Percentiles rank a stretch among this genome's conserved stretches.
These are phyloP conservation scores for Gisinianus flammeolus DNA, from an alignment of 2,888 invertebrate genomes.

Conservation along the genomic window DNA sequence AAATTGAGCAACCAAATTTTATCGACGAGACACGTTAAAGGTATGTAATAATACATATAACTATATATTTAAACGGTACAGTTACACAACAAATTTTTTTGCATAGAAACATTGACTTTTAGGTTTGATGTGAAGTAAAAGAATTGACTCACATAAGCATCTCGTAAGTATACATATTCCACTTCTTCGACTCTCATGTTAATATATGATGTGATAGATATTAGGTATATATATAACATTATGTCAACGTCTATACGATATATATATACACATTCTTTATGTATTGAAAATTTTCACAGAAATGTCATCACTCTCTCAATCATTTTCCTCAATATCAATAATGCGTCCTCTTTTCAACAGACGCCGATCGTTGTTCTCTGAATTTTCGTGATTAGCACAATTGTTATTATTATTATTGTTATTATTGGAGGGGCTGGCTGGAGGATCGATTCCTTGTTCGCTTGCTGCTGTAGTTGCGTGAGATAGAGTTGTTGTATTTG, in stretches of 20 bases:
- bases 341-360: constrained; percentile 24
- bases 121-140: too few relatives aligned
- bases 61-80: too few relatives aligned
- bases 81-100: too few relatives aligned
- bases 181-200: too few relatives aligned
- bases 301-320: constrained; percentile 19
- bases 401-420: constrained; percentile 26
- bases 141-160: too few relatives aligned
- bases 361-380: not conserved
- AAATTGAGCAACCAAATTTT: too few relatives aligned
- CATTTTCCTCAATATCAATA: constrained; percentile 40
- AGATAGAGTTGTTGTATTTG: not conserved
- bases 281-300: not conserved
- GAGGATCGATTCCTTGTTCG: constrained; percentile 17
- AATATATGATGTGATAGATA: too few relatives aligned
- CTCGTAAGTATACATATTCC: too few relatives aligned
- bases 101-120: too few relatives aligned
- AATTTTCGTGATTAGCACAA: constrained; percentile 17
- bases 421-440: constrained; percentile 15
- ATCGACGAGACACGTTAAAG: too few relatives aligned
- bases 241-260: not conserved
- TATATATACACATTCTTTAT: not conserved
- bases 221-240: not conserved
- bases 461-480: not conserved
- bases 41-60: too few relatives aligned